Base-by-base conservation (phyloP, 2,888 invertebrate genomes). In the Cordilura impudica region DNA sequence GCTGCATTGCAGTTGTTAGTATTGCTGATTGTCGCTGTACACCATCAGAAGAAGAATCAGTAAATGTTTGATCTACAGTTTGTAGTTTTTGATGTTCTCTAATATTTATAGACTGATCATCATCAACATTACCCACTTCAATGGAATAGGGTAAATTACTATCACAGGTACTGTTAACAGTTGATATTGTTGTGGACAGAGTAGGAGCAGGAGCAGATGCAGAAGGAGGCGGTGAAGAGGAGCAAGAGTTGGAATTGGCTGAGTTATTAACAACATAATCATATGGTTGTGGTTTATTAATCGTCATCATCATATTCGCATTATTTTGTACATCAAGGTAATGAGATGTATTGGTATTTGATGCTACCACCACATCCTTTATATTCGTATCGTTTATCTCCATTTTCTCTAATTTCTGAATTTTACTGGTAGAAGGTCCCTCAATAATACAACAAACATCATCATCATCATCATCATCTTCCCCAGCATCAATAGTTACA, bases 101-200 rank as follows among this genome's bases (percentile, higher is more conserved):
- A 56, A 18, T 39, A 60, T 63, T 58, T 76, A 45, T 56, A 35
- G 39, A 18, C 5, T 58, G 49, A 61, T 67, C 67, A 74, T 83
- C 82, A 45, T 58, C 61, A 63, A 65, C 69, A 74, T 83, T 82
- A 43, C 47, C 71, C 47, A 53, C 35, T 23, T 75, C 61, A 43
- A 61, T 69, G 49, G 47, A 39, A 76, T 43, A 76, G 39, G 69
- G 54, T 31, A 70, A 47, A 76, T 81, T 82, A 85, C 84, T 88
- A 88, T 86, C 87, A 88, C 88, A 88, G 88, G 88, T 88, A 88
- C 88, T 88, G 83, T 88, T 88, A 84, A 87, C 83, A 76, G 81
- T 83, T 61, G 79, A 73, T 78, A 69, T 79, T 78, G 72, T 67
- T 58, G 77, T 69, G 81, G 83, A 31, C 51, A 72, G 10, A 2